A percentile compares a stretch with the other conserved stretches of the same genome.
phyloP scores from a whole-genome alignment of 2,888 invertebrate genomes.

The Ormyrus rosae region DNA sequence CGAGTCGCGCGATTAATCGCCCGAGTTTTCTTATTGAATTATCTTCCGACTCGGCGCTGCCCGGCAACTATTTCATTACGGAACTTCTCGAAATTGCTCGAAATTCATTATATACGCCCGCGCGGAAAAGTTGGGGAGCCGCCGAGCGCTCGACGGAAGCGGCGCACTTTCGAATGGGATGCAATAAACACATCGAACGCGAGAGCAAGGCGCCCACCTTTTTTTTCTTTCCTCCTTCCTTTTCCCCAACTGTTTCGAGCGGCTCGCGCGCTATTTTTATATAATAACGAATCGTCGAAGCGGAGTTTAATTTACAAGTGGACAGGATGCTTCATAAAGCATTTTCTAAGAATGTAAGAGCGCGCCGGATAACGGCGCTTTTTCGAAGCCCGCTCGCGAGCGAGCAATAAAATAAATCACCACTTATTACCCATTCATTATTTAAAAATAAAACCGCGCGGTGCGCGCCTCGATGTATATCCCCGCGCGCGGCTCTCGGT shows the following conservation, averaged over 20 bases:
- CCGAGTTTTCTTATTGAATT: conserved; percentile 27
- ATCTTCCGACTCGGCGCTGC: conserved; percentile 8
- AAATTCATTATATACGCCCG: conserved; percentile 31
- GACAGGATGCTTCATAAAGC: background rate
- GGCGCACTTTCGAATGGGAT: conserved; percentile 22
- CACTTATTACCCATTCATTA: background rate
- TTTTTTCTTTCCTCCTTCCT: too few species aligned
- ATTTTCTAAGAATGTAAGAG: background rate
- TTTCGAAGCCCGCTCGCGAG: background rate
- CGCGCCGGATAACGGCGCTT: background rate
- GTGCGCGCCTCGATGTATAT: background rate
- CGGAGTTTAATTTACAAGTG: conserved; percentile 23
- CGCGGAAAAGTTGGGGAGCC: background rate
- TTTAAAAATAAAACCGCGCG: too few species aligned
- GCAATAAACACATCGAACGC: conserved; percentile 32
- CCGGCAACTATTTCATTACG: background rate
- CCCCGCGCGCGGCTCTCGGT: background rate
- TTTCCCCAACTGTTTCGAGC: too few species aligned
- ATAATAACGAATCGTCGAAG: too few species aligned
- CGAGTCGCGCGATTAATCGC: conserved; percentile 21
- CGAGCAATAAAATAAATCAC: conserved; percentile 17
- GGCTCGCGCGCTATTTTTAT: too few species aligned
- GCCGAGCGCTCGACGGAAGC: background rate
- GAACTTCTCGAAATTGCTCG: too few species aligned
- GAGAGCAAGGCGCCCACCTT: too few species aligned